Evolutionary conservation across 2,113 vertebrate species (phyloP), one percentile per base, ranked within the genome.

Genomic region (Gadus macrocephalus): DNA sequence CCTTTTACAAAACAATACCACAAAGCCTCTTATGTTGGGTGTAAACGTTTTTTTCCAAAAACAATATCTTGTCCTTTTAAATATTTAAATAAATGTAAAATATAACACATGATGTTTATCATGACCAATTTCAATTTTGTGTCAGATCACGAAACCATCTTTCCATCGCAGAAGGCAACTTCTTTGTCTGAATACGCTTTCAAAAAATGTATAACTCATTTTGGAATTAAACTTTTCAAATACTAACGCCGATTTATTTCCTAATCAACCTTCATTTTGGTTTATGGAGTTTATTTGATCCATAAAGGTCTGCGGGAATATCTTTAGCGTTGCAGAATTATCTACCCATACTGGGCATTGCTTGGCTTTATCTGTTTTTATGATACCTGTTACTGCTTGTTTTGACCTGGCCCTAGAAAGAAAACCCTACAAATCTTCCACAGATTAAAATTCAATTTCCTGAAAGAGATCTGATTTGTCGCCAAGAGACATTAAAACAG

Each of bases 371-470:
- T 84, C 75, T 80, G 71, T 53, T 58, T 22, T 69, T 75, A 64
- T 66, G 55, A 74, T 53, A 53, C 58, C 79, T 78, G 72, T 79
- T 69, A 58, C 73, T 70, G 77, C 82, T 66, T 68, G 72, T 86
- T 82, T 82, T 74, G 73, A 73, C 77, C 78, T 71, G 71, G 79
- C 81, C 72, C 72, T 85, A 78, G 73, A 66, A 70, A 84, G 68
- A 68, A 77, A 76, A 74, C 80, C 77, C 4, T 35, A 74, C 38
- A 82, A 88, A 90, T 89, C 88, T 90, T 86, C 75, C 79, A 74
- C 60, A 15, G 76, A 79, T 20, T 63, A 70, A 87, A 77, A 78
- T 56, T 64, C 12, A 78, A 78, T 72, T 74, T 79, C 74, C 80
- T 35, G 66, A 66, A 76, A 68, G 63, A 69, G 71, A 62, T 15